These are phyloP conservation scores for Anthopleura xanthogrammica DNA, from an alignment of 92 coral and sea anemone species.

Conservation along the genomic window DNA sequence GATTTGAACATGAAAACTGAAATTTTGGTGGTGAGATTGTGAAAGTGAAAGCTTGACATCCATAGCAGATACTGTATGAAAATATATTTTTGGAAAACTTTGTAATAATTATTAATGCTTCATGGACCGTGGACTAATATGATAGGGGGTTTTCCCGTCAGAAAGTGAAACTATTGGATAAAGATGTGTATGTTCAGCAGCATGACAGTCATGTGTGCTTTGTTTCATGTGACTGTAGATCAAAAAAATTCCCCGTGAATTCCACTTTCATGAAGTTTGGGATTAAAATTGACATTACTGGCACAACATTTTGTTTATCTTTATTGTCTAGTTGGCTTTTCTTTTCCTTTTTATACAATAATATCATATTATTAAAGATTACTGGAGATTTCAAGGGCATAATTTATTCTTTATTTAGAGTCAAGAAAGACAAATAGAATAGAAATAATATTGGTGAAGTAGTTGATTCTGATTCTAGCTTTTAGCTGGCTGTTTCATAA, in stretches of 20 bases:
- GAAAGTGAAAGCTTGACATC: not conserved
- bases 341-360: not conserved
- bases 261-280: not conserved
- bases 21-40: not conserved
- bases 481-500: too few species aligned
- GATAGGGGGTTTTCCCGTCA: not conserved
- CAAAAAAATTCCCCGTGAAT: not conserved
- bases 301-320: not conserved
- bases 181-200: not conserved
- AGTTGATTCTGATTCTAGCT: too few species aligned
- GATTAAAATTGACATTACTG: not conserved
- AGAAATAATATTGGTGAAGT: too few species aligned
- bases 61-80: not conserved
- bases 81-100: not conserved
- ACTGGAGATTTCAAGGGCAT: too few species aligned
- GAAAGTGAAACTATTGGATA: slow-evolving; percentile 1
- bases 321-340: not conserved
- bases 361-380: too few species aligned
- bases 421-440: too few species aligned
- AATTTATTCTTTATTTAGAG: too few species aligned
- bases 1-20: not conserved
- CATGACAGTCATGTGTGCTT: slow-evolving; percentile 7
- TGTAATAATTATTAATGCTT: not conserved
- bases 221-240: not conserved
- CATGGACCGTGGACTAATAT: not conserved